A percentile compares a stretch with the other conserved stretches of the same genome.
phyloP scores from a whole-genome alignment of 2,888 invertebrate genomes.

The Cerastis leucographa region DNA sequence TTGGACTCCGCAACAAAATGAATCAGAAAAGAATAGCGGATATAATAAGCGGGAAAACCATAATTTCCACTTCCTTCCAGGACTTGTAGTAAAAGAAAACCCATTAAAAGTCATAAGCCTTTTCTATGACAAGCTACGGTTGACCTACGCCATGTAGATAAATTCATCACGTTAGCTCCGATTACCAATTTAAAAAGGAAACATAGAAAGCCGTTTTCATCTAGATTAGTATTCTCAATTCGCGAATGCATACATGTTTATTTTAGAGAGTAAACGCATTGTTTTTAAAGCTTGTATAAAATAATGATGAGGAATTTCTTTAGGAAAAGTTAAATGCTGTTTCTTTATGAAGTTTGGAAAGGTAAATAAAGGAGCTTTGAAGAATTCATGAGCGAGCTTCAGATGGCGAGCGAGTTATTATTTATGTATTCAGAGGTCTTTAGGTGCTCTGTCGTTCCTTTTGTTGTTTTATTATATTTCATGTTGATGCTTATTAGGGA shows the following conservation, averaged over 20 bases:
- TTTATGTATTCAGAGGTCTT: conserved; percentile 31
- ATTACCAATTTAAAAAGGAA: conserved; percentile 54
- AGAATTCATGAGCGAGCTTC: conserved; percentile 34
- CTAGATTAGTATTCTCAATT: conserved; percentile 63
- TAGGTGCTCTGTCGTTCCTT: conserved; percentile 7
- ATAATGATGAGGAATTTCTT: conserved; percentile 42
- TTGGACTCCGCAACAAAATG: no score
- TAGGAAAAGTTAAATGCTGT: background rate
- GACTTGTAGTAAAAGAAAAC: background rate
- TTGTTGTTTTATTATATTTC: conserved; percentile 23
- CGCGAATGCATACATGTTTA: conserved; percentile 50
- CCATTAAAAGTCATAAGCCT: background rate
- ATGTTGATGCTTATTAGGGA: background rate
- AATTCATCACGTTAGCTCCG: conserved; percentile 40
- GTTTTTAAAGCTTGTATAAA: conserved; percentile 13
- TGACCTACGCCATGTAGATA: conserved; percentile 27
- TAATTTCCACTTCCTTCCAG: no score
- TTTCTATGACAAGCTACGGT: background rate
- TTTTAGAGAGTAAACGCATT: conserved; percentile 45
- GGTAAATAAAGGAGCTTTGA: conserved; percentile 18
- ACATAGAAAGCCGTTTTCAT: conserved; percentile 65
- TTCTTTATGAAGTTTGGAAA: conserved; percentile 1
- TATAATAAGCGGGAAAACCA: no score
- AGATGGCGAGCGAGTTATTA: conserved; percentile 23
- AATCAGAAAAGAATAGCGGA: no score